Evolutionary conservation across 2,797 vertebrate genomes (phyloP).

Genomic region (Cuniculus paca): DNA sequence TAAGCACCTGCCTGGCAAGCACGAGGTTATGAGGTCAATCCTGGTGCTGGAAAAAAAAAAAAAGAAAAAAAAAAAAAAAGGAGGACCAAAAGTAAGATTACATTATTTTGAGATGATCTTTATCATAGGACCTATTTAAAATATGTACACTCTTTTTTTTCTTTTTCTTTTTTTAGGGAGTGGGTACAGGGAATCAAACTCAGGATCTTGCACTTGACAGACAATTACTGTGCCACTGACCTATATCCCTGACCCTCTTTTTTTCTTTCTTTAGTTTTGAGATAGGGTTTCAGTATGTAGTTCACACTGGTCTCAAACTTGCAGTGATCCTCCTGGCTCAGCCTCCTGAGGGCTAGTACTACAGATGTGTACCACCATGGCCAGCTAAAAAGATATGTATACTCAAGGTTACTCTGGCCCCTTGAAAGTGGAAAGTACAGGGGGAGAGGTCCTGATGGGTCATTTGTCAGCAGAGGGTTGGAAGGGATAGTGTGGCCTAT

Average conservation of each 20-base stretch:
- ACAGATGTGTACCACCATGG: not conserved
- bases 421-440: conserved; percentile 33
- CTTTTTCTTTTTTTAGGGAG: not conserved
- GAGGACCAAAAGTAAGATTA: conserved; percentile 8
- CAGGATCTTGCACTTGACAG: too few relatives aligned
- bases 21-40: too few relatives aligned
- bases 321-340: not conserved
- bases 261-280: not conserved
- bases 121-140: conserved; percentile 33
- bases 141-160: not conserved
- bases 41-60: too few relatives aligned
- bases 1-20: too few relatives aligned
- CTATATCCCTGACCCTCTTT: too few relatives aligned
- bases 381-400: not conserved
- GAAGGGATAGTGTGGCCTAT: not conserved
- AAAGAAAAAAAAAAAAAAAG: too few relatives aligned
- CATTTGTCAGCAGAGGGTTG: not conserved
- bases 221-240: too few relatives aligned
- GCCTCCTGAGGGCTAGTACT: not conserved
- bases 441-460: not conserved
- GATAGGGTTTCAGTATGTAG: not conserved
- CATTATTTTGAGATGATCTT: conserved; percentile 56
- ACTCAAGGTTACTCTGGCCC: not conserved
- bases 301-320: not conserved
- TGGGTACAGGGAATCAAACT: too few relatives aligned